Base-by-base conservation (phyloP, 2,113 vertebrate genomes). In the Leucopsar rothschildi region DNA sequence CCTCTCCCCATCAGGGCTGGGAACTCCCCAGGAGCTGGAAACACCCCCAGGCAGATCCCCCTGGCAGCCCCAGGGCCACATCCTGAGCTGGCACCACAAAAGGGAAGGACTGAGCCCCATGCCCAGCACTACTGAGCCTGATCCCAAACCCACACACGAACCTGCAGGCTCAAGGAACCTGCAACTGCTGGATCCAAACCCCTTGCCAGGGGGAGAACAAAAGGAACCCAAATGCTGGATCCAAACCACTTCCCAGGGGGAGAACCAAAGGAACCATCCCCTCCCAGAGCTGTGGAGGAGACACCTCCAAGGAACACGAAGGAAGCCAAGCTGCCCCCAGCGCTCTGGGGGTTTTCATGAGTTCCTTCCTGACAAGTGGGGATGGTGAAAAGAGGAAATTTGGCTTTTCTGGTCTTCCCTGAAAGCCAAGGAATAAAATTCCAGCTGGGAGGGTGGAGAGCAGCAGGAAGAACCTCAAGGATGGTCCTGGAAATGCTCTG, bases 301-400 rank as follows among this genome's bases (percentile, higher is more conserved):
- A 42, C 6, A 8, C 28, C 60, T 78, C 57, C 45, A 7, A 24
- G 19, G 8, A 18, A 49, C 29, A 35, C 9, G 5, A 42, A 24
- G 55, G 45, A 50, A 73, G 39, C 35, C 37, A 14, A 31, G 39
- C 10, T 47, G 47, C 12, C 29, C 35, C 2, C 2, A 25, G 33
- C 1, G 3, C 35, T 59, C 69, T 7, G 8, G 5, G 1, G 4
- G 12, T 27, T 52, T 28, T 49, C 37, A 12, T 6, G 2, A 1
- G 12, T 2, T 60, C 2, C 0, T 29, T 49, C 52, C 87, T 63
- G 63, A 53, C 28, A 42, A 33, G 29, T 16, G 35, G 52, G 28
- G 29, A 39, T 35, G 49, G 72, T 29, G 44, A 22, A 64, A 88
- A 39, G 37, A 60, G 31, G 57, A 56, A 55, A 68, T 47, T 21